Percentiles rank a stretch among this genome's conserved stretches.
Conservation (phyloP, 2,113 vertebrate genomes). For the Beaufortia kweichowensis region DNA sequence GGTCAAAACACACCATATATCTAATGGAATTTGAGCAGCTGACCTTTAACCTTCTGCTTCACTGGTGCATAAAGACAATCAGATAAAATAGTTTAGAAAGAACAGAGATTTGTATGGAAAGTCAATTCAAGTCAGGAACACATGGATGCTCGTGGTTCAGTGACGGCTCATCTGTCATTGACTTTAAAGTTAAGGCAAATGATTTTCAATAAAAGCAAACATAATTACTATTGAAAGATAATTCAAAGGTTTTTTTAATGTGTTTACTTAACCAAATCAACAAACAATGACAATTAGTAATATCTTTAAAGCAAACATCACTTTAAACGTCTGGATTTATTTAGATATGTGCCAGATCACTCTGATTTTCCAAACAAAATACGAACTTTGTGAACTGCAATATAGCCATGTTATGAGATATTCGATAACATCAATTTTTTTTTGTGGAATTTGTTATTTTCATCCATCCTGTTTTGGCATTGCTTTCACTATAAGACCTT, state of each 20-base stretch:
- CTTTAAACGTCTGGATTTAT: background rate
- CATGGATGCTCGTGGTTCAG: background rate
- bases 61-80: background rate
- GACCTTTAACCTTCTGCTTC: constrained; percentile 16
- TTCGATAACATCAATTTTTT: too few species aligned
- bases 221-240: background rate
- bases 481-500: too few species aligned
- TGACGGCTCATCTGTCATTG: background rate
- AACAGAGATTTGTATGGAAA: constrained; percentile 3
- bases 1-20: background rate
- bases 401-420: too few species aligned
- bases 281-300: background rate
- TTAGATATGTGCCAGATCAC: background rate
- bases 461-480: too few species aligned
- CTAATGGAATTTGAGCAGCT: background rate
- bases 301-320: constrained; percentile 11
- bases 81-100: constrained; percentile 13
- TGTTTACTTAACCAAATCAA: background rate
- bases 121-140: background rate
- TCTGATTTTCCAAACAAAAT: background rate
- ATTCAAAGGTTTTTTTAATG: background rate
- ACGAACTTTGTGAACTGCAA: background rate
- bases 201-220: background rate
- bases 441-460: too few species aligned
- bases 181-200: background rate